phyloP scores from a whole-genome alignment of 2,888 invertebrate species.

The Lycocerus yunnanus region DNA sequence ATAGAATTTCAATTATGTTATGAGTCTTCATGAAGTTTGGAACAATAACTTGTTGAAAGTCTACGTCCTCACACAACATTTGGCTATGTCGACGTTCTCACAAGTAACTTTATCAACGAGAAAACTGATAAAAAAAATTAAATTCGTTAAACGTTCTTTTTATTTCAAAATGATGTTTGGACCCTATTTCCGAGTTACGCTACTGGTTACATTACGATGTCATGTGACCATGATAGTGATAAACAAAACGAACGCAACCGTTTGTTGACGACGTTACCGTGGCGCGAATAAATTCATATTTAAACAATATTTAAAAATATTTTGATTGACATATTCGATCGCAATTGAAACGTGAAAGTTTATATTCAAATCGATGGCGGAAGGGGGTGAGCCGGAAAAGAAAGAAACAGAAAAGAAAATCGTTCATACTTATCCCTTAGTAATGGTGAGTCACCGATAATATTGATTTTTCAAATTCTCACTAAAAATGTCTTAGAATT shows the following conservation, averaged over 20 bases:
- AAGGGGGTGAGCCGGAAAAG: slow-evolving; percentile 22
- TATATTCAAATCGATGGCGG: slow-evolving; percentile 14
- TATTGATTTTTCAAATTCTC: slow-evolving; percentile 14
- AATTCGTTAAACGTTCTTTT: too few species aligned
- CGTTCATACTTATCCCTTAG: slow-evolving; percentile 80
- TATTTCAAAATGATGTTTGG: too few species aligned
- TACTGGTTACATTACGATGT: background rate
- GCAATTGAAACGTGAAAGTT: background rate
- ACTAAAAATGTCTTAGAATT: slow-evolving; percentile 63
- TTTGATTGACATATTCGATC: background rate
- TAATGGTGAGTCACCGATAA: slow-evolving; percentile 67
- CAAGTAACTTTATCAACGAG: too few species aligned
- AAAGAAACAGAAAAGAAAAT: slow-evolving; percentile 67
- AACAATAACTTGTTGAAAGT: too few species aligned
- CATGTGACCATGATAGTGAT: background rate
- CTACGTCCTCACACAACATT: too few species aligned
- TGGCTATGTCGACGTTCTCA: too few species aligned
- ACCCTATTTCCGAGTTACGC: background rate
- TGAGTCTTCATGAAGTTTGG: too few species aligned
- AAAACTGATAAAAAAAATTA: too few species aligned
- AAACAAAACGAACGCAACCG: background rate
- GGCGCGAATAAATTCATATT: slow-evolving; percentile 22
- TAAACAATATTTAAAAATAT: slow-evolving; percentile 10
- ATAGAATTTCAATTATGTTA: too few species aligned
- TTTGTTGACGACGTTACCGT: slow-evolving; percentile 9